Conservation (phyloP, 2,888 invertebrate genomes). For the Vandiemenella viatica region DNA sequence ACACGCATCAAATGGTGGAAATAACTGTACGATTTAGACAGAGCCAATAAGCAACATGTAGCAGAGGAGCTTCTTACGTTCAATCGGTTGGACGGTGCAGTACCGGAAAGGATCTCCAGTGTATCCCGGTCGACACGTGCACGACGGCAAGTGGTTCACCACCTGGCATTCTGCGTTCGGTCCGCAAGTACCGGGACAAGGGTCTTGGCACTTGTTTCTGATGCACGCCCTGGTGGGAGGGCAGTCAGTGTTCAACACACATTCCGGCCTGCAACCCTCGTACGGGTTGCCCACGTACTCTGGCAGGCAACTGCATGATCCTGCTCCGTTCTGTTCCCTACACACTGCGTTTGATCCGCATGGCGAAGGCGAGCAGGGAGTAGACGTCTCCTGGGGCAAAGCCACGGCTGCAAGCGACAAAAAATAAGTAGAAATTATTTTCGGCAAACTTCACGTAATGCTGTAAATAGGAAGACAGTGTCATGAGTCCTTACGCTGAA, state of each 20-base stretch:
- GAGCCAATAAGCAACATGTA: too few relatives aligned
- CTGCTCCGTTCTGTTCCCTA: constrained; percentile 33
- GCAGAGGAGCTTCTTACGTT: constrained; percentile 26
- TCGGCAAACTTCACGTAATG: too few relatives aligned
- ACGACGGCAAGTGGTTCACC: constrained; percentile 54
- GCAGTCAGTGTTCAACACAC: constrained; percentile 56
- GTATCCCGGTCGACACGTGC: constrained; percentile 49
- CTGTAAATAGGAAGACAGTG: too few relatives aligned
- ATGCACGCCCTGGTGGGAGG: constrained; percentile 47
- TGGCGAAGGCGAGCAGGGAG: constrained; percentile 17
- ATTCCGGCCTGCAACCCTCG: constrained; percentile 42
- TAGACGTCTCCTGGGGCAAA: constrained; percentile 10
- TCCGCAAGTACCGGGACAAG: constrained; percentile 58
- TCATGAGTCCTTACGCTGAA: constrained; percentile 14
- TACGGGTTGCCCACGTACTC: constrained; percentile 29
- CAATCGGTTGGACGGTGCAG: constrained; percentile 32
- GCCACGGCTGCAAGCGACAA: neutral
- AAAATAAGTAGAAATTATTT: too few relatives aligned
- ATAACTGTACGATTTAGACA: too few relatives aligned
- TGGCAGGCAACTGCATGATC: constrained; percentile 35
- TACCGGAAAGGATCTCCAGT: constrained; percentile 66
- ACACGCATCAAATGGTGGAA: neutral
- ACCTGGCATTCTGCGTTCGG: constrained; percentile 54
- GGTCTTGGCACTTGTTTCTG: constrained; percentile 51
- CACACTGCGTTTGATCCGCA: constrained; percentile 30